Evolutionary conservation across 2,888 invertebrate species (phyloP).

Genomic region (Microctonus aethiopoides): DNA sequence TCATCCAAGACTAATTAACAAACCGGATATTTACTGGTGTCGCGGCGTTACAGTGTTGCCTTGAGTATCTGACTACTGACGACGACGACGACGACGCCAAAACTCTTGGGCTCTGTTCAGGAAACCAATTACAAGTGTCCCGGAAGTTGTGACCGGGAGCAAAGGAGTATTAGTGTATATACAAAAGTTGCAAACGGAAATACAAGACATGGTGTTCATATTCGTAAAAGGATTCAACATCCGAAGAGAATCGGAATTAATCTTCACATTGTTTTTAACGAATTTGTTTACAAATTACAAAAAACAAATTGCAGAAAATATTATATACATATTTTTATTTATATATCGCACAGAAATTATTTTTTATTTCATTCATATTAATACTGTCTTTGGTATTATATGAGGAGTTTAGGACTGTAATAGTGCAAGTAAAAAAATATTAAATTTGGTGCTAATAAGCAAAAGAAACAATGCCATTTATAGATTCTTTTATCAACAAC

Average conservation of each 20-base stretch:
- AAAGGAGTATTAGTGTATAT: constrained; percentile 6
- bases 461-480: no score
- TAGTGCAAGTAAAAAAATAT: no score
- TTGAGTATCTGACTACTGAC: not conserved
- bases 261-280: not conserved
- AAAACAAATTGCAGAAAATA: no score
- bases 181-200: not conserved
- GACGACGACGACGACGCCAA: not conserved
- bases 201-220: not conserved
- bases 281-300: not conserved
- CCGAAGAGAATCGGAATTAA: not conserved
- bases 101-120: constrained; percentile 30
- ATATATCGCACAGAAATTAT: no score
- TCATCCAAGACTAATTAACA: constrained; percentile 38
- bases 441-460: no score
- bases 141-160: constrained; percentile 51
- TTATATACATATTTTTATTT: no score
- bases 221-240: not conserved
- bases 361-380: no score
- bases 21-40: constrained; percentile 36
- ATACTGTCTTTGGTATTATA: no score
- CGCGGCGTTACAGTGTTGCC: not conserved
- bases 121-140: constrained; percentile 62
- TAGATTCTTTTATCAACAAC: no score
- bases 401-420: no score